Evolutionary conservation across 1,140 invertebrate species (phyloP).

Genomic region (Popillia japonica): DNA sequence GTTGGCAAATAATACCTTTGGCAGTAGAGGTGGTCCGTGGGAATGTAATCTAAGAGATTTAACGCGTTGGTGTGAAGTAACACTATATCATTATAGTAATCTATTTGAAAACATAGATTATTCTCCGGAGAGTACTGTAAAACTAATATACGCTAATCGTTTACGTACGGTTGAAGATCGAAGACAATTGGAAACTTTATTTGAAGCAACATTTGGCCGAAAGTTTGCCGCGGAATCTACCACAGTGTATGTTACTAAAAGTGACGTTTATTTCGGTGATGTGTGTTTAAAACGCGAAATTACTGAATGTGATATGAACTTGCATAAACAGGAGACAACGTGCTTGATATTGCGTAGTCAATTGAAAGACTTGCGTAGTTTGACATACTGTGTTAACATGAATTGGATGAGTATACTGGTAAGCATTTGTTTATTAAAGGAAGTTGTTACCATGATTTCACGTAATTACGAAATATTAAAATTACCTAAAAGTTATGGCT

Average conservation of each 20-base stretch:
- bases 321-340: slow-evolving; percentile 61
- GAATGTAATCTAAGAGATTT: slow-evolving; percentile 98
- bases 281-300: slow-evolving; percentile 62
- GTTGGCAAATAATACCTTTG: slow-evolving; percentile 72
- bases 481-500: too few species aligned
- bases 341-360: slow-evolving; percentile 74
- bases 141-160: slow-evolving; percentile 82
- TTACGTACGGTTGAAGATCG: slow-evolving; percentile 81
- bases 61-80: slow-evolving; percentile 87
- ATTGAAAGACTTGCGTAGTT: slow-evolving; percentile 71
- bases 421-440: slow-evolving; percentile 55
- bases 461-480: too few species aligned
- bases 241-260: slow-evolving; percentile 63
- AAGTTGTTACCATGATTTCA: too few species aligned
- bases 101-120: slow-evolving; percentile 36
- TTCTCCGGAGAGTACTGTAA: slow-evolving; percentile 61
- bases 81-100: slow-evolving; percentile 35
- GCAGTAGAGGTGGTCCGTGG: slow-evolving; percentile 85
- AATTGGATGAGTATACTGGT: slow-evolving; percentile 93
- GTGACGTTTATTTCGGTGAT: slow-evolving; percentile 69
- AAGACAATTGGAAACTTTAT: slow-evolving; percentile 69
- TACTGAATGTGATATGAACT: slow-evolving; percentile 59
- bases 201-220: slow-evolving; percentile 66
- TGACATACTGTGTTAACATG: slow-evolving; percentile 86
- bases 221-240: slow-evolving; percentile 64